Evolutionary conservation across 2,888 invertebrate species (phyloP).

Genomic region (Gari tellinella): DNA sequence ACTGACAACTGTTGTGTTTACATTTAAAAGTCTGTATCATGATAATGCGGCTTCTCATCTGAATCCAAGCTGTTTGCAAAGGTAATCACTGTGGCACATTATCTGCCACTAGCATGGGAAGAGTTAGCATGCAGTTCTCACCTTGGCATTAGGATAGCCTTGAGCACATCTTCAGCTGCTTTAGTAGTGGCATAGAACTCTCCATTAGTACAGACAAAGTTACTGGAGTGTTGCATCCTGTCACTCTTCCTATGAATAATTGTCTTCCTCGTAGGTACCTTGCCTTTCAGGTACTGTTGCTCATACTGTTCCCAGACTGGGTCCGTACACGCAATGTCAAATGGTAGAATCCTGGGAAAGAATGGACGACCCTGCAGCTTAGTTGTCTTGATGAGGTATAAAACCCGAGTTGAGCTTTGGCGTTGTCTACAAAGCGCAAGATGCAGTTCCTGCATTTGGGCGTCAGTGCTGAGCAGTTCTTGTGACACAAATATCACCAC

Average conservation of each 20-base stretch:
- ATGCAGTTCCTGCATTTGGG: conserved; percentile 77
- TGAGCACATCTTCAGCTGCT: conserved; percentile 58
- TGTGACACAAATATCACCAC: conserved; percentile 76
- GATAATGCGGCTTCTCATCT: no score
- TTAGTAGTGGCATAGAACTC: conserved; percentile 61
- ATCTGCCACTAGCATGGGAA: no score
- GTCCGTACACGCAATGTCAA: conserved; percentile 62
- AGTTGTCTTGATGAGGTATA: conserved; percentile 67
- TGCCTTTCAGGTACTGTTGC: conserved; percentile 2
- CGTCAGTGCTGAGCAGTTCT: conserved; percentile 66
- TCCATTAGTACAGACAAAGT: conserved; percentile 29
- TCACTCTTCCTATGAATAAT: conserved; percentile 21
- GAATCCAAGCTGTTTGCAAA: no score
- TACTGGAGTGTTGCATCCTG: conserved; percentile 25
- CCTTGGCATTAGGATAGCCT: conserved; percentile 33
- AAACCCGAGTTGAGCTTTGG: conserved; percentile 34
- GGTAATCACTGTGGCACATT: no score
- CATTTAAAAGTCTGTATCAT: no score
- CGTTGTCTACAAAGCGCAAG: conserved; percentile 74
- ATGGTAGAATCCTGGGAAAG: conserved; percentile 65
- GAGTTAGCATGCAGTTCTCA: conserved; percentile 22
- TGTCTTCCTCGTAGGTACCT: conserved; percentile 9
- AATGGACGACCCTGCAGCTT: conserved; percentile 43
- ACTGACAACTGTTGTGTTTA: no score
- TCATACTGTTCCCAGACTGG: conserved; percentile 50